A percentile compares a stretch with the other conserved stretches of the same genome.
phyloP scores from a whole-genome alignment of 2,888 invertebrate genomes.

The Pantelozetes paolii region DNA sequence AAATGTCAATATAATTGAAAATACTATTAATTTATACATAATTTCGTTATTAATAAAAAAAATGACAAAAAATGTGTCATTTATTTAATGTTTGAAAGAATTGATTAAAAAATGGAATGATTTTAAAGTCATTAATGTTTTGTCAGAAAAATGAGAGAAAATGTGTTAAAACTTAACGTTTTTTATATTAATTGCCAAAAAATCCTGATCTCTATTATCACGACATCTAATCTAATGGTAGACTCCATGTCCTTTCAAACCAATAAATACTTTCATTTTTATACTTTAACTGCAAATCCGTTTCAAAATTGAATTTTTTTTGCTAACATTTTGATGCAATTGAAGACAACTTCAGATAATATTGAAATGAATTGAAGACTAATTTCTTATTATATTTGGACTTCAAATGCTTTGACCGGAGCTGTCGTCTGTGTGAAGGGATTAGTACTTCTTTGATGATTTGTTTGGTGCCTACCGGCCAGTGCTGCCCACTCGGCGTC shows the following conservation, averaged over 20 bases:
- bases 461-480: conserved; percentile 54
- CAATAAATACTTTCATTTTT: neutral
- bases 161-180: conserved; percentile 5
- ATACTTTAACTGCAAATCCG: neutral
- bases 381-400: conserved; percentile 57
- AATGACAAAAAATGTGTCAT: no score
- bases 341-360: conserved; percentile 11
- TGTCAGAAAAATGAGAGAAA: neutral
- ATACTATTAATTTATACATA: no score
- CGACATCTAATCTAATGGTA: neutral
- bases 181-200: neutral
- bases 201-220: neutral
- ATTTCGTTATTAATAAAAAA: no score
- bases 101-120: conserved; percentile 9
- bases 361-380: neutral
- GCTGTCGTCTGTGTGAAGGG: conserved; percentile 57
- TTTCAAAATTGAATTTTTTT: neutral
- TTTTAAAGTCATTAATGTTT: no score
- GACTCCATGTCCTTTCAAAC: neutral
- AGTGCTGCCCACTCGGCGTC: conserved; percentile 75
- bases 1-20: no score
- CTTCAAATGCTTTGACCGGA: conserved; percentile 60
- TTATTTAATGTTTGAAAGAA: no score
- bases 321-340: neutral
- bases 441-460: conserved; percentile 55